Percentiles rank a stretch among this genome's conserved stretches.
phyloP scores from a whole-genome alignment of 2,888 invertebrate species.

The Drosophila nigricruria region DNA sequence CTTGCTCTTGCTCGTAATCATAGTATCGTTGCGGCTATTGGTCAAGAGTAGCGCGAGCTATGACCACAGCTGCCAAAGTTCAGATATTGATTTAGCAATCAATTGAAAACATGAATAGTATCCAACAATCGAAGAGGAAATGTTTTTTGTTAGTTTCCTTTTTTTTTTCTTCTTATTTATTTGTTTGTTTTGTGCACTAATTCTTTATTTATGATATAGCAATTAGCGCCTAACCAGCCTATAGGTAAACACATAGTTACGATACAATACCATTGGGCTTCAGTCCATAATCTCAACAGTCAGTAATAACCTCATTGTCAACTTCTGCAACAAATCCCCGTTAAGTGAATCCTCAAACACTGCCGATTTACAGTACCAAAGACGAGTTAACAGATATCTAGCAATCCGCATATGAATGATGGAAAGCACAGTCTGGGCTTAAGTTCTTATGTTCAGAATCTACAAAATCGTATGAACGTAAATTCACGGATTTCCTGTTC shows the following conservation, averaged over 20 bases:
- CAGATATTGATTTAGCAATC: slow-evolving; percentile 75
- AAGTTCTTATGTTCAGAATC: background rate
- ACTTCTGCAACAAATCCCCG: background rate
- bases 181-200: slow-evolving; percentile 43
- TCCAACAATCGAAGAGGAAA: slow-evolving; percentile 44
- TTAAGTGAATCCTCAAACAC: background rate
- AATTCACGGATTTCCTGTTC: background rate
- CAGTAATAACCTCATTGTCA: background rate
- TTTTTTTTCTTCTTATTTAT: slow-evolving; percentile 40
- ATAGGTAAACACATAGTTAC: background rate
- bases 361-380: background rate
- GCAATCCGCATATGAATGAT: background rate
- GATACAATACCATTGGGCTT: background rate
- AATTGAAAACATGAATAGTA: slow-evolving; percentile 60
- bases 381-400: background rate
- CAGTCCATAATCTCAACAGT: background rate
- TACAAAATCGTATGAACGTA: background rate
- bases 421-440: background rate
- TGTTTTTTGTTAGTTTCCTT: slow-evolving; percentile 30
- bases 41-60: slow-evolving; percentile 23
- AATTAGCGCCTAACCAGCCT: slow-evolving; percentile 45
- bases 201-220: slow-evolving; percentile 57
- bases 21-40: slow-evolving; percentile 11
- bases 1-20: background rate
- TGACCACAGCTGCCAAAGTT: slow-evolving; percentile 56